Base-by-base conservation (phyloP, 1,140 invertebrate genomes). In the Drosophila pseudoobscura region DNA sequence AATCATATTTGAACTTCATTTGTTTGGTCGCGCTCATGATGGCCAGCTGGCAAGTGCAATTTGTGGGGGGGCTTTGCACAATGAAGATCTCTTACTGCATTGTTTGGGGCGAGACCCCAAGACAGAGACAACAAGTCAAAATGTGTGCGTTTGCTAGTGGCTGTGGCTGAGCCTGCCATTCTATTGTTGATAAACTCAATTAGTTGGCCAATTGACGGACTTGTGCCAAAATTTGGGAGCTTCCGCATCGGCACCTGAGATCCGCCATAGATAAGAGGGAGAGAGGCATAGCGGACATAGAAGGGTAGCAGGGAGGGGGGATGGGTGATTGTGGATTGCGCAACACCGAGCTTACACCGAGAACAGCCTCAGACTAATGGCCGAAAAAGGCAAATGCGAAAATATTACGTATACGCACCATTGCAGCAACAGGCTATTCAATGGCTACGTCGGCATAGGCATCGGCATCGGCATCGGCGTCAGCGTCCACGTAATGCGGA, bases 391-490 rank as follows among this genome's bases (percentile, higher is more conserved):
- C 55, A 56, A 57, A 57, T 47, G 24, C 24, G 26, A 35, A 74
- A 62, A 85, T 75, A 87, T 85, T 87, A 85, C 80, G 80, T 85
- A 87, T 87, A 85, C 80, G 82, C 80, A 87, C 74, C 68, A 20
- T 87, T 87, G 82, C 80, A 74, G 82, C 80, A 74, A 66, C 55
- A 70, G 53, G 59, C 69, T 61, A 63, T 60, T 60, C 57, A 75
- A 53, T 74, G 75, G 74, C 55, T 56, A 20, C 20, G 20, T 20
- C 20, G 53, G 52, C 57, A 8, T 31, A 3, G 26, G 20, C 20
- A 20, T 20, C 64, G 45, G 26, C 72, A 57, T 65, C 57, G 62
- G 51, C 71, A 58, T 68, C 78, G 11, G 11, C 71, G 60, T 64
- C 50, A 58, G 55, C 76, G 58, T 68, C 69, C 65, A 78, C 74